phyloP scores from a whole-genome alignment of 2,113 vertebrate genomes.

The Pollachius pollachius region DNA sequence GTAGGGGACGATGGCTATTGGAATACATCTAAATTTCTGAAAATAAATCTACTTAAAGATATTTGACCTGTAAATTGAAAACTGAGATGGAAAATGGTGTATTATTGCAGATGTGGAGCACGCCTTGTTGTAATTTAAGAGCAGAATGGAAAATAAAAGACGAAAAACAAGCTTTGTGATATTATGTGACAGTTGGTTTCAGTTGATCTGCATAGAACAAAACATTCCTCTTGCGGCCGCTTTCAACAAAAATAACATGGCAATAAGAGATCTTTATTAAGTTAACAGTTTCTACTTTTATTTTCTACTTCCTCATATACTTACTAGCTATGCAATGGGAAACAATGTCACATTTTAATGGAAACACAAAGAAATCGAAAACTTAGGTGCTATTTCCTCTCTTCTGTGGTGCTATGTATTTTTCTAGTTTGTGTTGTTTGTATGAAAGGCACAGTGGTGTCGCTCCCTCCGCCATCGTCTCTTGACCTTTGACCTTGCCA shows the following conservation, averaged over 20 bases:
- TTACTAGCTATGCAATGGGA: conserved; percentile 63
- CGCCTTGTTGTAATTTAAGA: conserved; percentile 72
- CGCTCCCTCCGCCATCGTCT: conserved; percentile 49
- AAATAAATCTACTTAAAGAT: conserved; percentile 38
- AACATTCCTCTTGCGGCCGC: conserved; percentile 49
- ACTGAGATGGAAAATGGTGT: conserved; percentile 49
- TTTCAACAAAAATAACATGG: conserved; percentile 15
- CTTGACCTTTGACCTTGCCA: conserved; percentile 30
- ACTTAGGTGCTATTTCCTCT: conserved; percentile 83
- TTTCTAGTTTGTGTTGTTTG: conserved; percentile 62
- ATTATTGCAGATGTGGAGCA: conserved; percentile 63
- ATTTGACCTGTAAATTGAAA: conserved; percentile 58
- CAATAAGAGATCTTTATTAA: conserved; percentile 40
- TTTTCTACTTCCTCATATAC: conserved; percentile 23
- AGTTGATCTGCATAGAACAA: conserved; percentile 28
- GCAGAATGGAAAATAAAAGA: conserved; percentile 69
- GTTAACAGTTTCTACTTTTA: conserved; percentile 48
- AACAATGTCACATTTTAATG: conserved; percentile 64
- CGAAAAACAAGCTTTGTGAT: conserved; percentile 60
- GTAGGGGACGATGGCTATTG: conserved; percentile 51
- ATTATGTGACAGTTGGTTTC: conserved; percentile 69
- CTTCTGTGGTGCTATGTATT: conserved; percentile 89
- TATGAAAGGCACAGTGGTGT: conserved; percentile 54
- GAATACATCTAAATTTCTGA: conserved; percentile 37
- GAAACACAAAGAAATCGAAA: conserved; percentile 57